Base-by-base conservation (phyloP, 2,797 vertebrate genomes). In the Galaxias olidus region DNA sequence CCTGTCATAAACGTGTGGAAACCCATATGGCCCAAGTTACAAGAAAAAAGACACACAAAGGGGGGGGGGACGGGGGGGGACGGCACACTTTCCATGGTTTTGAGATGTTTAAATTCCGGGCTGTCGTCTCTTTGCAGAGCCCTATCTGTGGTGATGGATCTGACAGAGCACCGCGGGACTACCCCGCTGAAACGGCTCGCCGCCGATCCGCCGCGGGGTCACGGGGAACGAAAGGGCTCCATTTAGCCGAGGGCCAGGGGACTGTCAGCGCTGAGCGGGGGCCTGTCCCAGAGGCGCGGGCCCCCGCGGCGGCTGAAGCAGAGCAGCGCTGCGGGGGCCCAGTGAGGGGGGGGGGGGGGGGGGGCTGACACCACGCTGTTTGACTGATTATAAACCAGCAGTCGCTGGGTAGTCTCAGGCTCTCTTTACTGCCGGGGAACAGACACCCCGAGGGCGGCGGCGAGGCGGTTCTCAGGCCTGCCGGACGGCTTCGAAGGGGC, bases 321-420 rank as follows among this genome's bases (percentile, higher is more conserved):
- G 30, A 30, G 30, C 30, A 30, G 30, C 6, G 30, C 30, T 2
- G 30, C 6, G 30, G 30, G 30, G 30, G 30, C 30, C n/a, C n/a
- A n/a, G 30, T 30, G 30, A 30, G 30, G 30, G 30, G 30, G 76
- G 71, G 68, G 71, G 75, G 71, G 57, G 49, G 47, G 60, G 58
- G 56, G 58, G 49, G 19, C 77, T 82, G 85, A 87, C 83, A 85
- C 68, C 75, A 70, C 69, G 78, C 80, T 83, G 87, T 89, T 89
- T 92, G 92, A 92, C 83, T 85, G 85, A 91, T 91, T 91, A 86
- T 92, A 93, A 92, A 93, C 92, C 85, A 77, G 77, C 66, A 48
- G 82, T 83, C 76, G 69, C 92, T 93, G 91, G 86, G 85, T 87
- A 88, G 80, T 90, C 73, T 93, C 91, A 92, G 41, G 72, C 68